Conservation (phyloP, 92 coral and sea anemone species). For the Pocillopora meandrina region DNA sequence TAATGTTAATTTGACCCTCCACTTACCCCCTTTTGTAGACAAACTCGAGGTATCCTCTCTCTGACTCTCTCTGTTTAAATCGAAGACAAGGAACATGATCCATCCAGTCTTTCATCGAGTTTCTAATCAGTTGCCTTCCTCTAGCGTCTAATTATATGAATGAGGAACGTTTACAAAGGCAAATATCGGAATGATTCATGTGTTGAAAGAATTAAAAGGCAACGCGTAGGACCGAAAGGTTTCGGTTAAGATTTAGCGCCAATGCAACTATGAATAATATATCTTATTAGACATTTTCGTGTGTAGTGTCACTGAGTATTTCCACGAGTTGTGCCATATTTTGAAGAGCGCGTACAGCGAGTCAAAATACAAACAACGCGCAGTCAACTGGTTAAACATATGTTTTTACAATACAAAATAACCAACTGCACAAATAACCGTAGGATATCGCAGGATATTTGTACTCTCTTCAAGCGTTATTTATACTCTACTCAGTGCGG, state of each 20-base stretch:
- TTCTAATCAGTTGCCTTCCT: constrained; percentile 26
- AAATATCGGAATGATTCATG: background rate
- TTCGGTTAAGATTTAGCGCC: background rate
- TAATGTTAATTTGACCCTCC: background rate
- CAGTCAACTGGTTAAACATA: no score
- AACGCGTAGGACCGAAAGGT: background rate
- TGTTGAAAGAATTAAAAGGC: background rate
- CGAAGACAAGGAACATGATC: constrained; percentile 22
- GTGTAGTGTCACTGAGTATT: no score
- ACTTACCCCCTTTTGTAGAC: constrained; percentile 26
- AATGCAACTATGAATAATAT: background rate
- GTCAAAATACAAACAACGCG: no score
- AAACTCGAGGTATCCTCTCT: constrained; percentile 12
- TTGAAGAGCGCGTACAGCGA: no score
- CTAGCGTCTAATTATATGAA: background rate
- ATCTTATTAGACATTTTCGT: no score
- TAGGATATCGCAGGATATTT: no score
- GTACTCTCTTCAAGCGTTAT: no score
- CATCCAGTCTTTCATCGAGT: constrained; percentile 28
- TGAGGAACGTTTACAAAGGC: background rate
- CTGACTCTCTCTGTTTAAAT: constrained; percentile 29
- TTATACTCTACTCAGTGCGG: no score
- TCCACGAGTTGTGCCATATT: no score
- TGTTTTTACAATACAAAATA: no score
- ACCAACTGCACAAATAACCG: no score